phyloP scores from a whole-genome alignment of 1,140 invertebrate genomes.

The Drosophila eugracilis region DNA sequence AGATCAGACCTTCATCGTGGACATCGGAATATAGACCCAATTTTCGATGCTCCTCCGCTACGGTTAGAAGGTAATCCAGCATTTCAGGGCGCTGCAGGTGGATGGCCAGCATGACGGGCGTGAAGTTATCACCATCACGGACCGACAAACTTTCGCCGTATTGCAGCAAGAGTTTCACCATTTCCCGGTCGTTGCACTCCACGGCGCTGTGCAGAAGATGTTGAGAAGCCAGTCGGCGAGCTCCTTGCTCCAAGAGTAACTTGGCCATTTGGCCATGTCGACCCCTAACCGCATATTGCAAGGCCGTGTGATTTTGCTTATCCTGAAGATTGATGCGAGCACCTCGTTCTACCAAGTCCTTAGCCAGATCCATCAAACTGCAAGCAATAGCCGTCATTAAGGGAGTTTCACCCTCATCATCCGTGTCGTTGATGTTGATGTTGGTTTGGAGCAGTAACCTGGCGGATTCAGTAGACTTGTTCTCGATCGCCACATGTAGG shows the following conservation, averaged over 20 bases:
- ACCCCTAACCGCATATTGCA: slow-evolving; percentile 86
- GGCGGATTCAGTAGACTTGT: slow-evolving; percentile 85
- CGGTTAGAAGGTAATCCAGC: slow-evolving; percentile 85
- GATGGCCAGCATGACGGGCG: slow-evolving; percentile 88
- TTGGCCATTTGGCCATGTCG: slow-evolving; percentile 84
- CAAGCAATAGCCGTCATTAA: slow-evolving; percentile 86
- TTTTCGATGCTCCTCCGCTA: slow-evolving; percentile 78
- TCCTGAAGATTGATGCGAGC: slow-evolving; percentile 88
- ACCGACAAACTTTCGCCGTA: slow-evolving; percentile 86
- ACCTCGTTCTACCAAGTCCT: slow-evolving; percentile 85
- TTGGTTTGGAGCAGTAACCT: slow-evolving; percentile 87
- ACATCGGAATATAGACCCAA: slow-evolving; percentile 49
- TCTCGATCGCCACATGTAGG: slow-evolving; percentile 73
- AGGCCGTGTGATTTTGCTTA: slow-evolving; percentile 86
- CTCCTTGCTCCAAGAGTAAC: slow-evolving; percentile 86
- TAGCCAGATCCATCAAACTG: slow-evolving; percentile 85
- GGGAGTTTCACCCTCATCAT: slow-evolving; percentile 86
- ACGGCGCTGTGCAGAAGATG: slow-evolving; percentile 87
- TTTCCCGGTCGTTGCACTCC: slow-evolving; percentile 82
- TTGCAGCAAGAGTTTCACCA: slow-evolving; percentile 85
- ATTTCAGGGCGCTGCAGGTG: slow-evolving; percentile 86
- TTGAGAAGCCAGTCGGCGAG: slow-evolving; percentile 86
- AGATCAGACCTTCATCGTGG: slow-evolving; percentile 84
- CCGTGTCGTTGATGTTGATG: slow-evolving; percentile 86
- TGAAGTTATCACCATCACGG: slow-evolving; percentile 86